Evolutionary conservation across 2,888 invertebrate species (phyloP).

Genomic region (Erpobdella octoculata): DNA sequence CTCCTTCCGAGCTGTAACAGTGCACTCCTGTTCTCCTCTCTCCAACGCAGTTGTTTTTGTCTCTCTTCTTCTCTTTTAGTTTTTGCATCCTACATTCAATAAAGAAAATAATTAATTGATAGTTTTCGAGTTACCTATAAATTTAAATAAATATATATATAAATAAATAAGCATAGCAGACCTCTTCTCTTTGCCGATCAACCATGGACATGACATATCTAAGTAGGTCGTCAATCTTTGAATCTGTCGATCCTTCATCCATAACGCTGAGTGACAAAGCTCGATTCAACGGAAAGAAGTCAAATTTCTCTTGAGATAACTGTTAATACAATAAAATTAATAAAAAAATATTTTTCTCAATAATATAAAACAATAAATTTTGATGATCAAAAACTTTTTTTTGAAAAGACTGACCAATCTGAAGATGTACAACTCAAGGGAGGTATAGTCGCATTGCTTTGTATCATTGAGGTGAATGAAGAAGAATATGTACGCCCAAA

Average conservation of each 20-base stretch:
- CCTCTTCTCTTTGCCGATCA: constrained; percentile 49
- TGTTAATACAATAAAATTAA: too few species aligned
- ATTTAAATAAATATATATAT: background rate
- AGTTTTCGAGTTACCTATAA: background rate
- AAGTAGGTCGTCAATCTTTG: constrained; percentile 50
- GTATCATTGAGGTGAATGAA: constrained; percentile 53
- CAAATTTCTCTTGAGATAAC: constrained; percentile 43
- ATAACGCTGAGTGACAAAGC: constrained; percentile 49
- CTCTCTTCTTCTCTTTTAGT: constrained; percentile 49
- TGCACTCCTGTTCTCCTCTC: constrained; percentile 45
- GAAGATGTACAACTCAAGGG: constrained; percentile 50
- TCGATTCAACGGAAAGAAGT: constrained; percentile 51
- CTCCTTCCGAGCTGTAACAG: constrained; percentile 25
- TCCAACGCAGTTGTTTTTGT: constrained; percentile 45
- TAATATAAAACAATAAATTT: too few species aligned
- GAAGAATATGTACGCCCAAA: constrained; percentile 54
- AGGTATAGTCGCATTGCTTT: constrained; percentile 51
- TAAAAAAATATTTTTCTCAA: too few species aligned
- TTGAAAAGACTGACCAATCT: constrained; percentile 43
- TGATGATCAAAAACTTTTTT: too few species aligned
- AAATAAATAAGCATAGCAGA: too few species aligned
- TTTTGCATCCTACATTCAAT: constrained; percentile 45
- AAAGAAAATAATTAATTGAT: background rate
- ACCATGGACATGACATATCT: constrained; percentile 49
- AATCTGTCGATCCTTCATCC: constrained; percentile 51